Conservation (phyloP, 2,113 vertebrate genomes). For the Ctenomys sociabilis region DNA sequence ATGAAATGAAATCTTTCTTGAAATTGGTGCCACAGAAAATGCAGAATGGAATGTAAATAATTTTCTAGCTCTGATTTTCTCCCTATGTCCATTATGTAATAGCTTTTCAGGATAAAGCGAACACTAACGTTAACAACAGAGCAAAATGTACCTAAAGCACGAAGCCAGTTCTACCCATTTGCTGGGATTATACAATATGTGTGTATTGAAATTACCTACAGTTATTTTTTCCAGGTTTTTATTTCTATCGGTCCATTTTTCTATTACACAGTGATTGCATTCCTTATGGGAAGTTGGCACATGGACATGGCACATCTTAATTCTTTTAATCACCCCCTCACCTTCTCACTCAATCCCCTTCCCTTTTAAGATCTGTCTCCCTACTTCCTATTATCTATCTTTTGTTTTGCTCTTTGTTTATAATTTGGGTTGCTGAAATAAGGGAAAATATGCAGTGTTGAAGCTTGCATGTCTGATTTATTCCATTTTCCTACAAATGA, state of each 20-base stretch:
- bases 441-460: background rate
- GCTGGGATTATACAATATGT: background rate
- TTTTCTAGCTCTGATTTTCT: background rate
- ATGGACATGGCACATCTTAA: background rate
- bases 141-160: background rate
- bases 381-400: background rate
- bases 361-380: background rate
- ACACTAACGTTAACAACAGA: background rate
- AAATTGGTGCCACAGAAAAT: conserved; percentile 3
- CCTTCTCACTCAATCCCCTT: background rate
- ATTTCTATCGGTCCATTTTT: background rate
- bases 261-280: background rate
- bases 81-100: background rate
- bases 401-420: background rate
- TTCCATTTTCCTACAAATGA: background rate
- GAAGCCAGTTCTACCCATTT: background rate
- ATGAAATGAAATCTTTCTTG: background rate
- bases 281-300: background rate
- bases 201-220: background rate
- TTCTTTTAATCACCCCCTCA: background rate
- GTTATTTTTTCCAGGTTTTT: background rate
- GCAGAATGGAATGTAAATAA: background rate
- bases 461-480: background rate
- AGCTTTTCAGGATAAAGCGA: background rate
- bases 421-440: background rate